These are phyloP conservation scores for Parotocinclus haroldoi DNA, from an alignment of 2,797 vertebrate genomes.

Conservation along the genomic window DNA sequence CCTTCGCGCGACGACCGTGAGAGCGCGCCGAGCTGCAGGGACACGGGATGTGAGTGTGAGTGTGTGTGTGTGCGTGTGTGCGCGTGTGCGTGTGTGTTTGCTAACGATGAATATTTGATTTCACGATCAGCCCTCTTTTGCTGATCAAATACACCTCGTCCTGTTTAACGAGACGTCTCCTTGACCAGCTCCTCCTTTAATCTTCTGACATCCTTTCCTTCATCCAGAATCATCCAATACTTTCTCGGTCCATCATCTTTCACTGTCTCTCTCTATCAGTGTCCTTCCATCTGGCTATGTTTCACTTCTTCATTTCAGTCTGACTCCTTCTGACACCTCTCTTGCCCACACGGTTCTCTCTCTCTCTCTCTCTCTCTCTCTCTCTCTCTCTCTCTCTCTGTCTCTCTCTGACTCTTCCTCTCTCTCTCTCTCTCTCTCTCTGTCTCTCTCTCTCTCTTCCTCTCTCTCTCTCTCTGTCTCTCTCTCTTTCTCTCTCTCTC, in stretches of 20 bases:
- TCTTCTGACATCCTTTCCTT: too few species aligned
- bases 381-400: slow-evolving; percentile 11
- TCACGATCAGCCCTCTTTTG: slow-evolving; percentile 19
- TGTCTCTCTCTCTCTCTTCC: slow-evolving; percentile 49
- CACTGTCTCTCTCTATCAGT: slow-evolving; percentile 18
- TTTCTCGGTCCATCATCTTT: slow-evolving; percentile 4
- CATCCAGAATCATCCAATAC: not conserved
- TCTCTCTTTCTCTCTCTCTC: slow-evolving; percentile 50
- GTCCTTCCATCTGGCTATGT: slow-evolving; percentile 33
- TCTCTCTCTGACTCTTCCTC: slow-evolving; percentile 54
- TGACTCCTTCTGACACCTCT: slow-evolving; percentile 55
- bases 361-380: slow-evolving; percentile 48
- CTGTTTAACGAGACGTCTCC: slow-evolving; percentile 25
- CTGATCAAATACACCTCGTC: slow-evolving; percentile 25
- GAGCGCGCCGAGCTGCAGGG: too few species aligned
- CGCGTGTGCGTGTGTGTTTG: slow-evolving; percentile 12
- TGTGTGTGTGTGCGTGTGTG: slow-evolving; percentile 29
- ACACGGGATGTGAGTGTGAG: slow-evolving; percentile 18
- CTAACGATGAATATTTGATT: slow-evolving; percentile 46
- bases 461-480: slow-evolving; percentile 28
- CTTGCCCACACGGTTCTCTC: slow-evolving; percentile 50
- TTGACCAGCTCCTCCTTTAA: slow-evolving; percentile 6
- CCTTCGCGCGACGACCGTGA: slow-evolving; percentile 9
- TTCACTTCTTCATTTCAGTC: slow-evolving; percentile 17
- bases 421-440: slow-evolving; percentile 52